Evolutionary conservation across 2,113 vertebrate species (phyloP).

Genomic region (Butorides virescens): DNA sequence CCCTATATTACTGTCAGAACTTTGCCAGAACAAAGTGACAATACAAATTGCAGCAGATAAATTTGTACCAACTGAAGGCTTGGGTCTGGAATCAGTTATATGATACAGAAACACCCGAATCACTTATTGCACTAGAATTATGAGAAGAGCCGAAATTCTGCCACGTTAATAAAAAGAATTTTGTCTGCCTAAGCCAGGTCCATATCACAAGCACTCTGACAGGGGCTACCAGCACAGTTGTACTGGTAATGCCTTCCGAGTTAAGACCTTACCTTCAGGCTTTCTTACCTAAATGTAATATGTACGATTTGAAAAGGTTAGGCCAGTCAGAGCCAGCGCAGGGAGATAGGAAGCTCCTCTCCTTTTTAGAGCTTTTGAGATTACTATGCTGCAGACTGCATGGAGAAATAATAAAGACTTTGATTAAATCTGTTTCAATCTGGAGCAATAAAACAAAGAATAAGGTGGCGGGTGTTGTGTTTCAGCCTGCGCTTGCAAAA

Average conservation of each 20-base stretch:
- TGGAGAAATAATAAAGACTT: background rate
- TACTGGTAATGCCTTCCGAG: background rate
- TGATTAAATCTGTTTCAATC: background rate
- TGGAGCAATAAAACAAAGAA: background rate
- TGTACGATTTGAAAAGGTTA: background rate
- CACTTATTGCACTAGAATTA: background rate
- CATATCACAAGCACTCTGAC: background rate
- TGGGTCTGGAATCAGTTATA: background rate
- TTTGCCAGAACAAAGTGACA: background rate
- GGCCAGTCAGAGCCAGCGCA: background rate
- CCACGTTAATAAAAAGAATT: background rate
- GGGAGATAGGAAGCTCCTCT: background rate
- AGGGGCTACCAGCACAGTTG: background rate
- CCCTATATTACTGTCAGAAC: background rate
- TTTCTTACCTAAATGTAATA: background rate
- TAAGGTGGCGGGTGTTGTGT: background rate
- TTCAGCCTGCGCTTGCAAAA: background rate
- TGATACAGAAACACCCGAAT: background rate
- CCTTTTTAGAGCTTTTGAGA: background rate
- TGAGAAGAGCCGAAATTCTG: background rate
- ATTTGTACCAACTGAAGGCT: background rate
- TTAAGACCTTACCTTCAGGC: background rate
- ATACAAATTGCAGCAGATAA: background rate
- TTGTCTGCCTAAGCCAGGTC: background rate
- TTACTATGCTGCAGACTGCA: background rate